These are phyloP conservation scores for Flexamia atlantica DNA, from an alignment of 2,888 invertebrate species.

Conservation along the genomic window DNA sequence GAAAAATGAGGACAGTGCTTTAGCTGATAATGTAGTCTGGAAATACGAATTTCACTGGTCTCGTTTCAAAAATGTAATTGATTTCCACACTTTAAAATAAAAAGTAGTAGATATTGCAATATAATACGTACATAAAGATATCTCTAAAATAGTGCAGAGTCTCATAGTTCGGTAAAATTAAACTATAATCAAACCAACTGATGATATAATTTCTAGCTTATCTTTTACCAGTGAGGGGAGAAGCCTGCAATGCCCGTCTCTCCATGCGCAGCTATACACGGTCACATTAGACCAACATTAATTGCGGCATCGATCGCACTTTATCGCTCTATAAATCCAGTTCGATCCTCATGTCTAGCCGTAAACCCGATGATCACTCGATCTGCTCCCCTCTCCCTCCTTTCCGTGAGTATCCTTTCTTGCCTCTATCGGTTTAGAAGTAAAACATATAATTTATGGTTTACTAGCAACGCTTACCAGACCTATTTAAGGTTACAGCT, in stretches of 20 bases:
- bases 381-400: background rate
- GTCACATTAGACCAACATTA: conserved; percentile 24
- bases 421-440: background rate
- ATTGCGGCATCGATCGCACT: conserved; percentile 10
- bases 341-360: conserved; percentile 24
- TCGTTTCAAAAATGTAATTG: too few relatives aligned
- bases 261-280: background rate
- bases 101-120: too few relatives aligned
- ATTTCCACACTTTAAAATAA: too few relatives aligned
- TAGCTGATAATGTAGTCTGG: too few relatives aligned
- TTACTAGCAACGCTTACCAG: conserved; percentile 10
- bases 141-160: too few relatives aligned
- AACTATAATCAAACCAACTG: too few relatives aligned
- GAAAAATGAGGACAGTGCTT: too few relatives aligned
- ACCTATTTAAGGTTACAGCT: background rate
- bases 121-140: too few relatives aligned
- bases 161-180: too few relatives aligned
- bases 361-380: conserved; percentile 24
- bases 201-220: too few relatives aligned
- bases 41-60: too few relatives aligned
- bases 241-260: background rate
- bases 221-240: too few relatives aligned
- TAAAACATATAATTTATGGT: conserved; percentile 24
- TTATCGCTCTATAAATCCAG: conserved; percentile 21
- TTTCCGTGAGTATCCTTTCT: background rate